A percentile compares a stretch with the other conserved stretches of the same genome.
Evolutionary conservation across 2,797 vertebrate species (phyloP).

Genomic region (Myotis vivesi): DNA sequence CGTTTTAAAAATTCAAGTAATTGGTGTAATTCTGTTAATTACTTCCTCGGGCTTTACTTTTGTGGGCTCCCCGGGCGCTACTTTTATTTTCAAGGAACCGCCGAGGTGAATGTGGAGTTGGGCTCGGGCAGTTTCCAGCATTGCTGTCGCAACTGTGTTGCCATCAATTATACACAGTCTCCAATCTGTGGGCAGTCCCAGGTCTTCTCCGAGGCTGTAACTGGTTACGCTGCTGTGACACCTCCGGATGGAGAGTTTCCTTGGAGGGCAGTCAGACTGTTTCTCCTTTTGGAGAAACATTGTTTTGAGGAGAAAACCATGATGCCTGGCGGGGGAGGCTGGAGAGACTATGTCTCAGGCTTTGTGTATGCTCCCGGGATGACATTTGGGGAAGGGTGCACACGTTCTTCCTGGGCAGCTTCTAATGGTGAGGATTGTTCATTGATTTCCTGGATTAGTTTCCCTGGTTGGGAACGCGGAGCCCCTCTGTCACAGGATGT

Average conservation of each 20-base stretch:
- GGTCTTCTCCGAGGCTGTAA: slow-evolving; percentile 33
- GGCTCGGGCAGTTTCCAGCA: slow-evolving; percentile 56
- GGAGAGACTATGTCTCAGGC: slow-evolving; percentile 50
- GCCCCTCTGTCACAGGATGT: slow-evolving; percentile 47
- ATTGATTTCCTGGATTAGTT: slow-evolving; percentile 62
- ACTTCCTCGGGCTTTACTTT: neutral
- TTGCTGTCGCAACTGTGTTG: slow-evolving; percentile 52
- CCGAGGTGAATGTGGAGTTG: slow-evolving; percentile 68
- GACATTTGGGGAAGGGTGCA: slow-evolving; percentile 56
- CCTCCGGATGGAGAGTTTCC: slow-evolving; percentile 17
- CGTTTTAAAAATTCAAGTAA: slow-evolving; percentile 31
- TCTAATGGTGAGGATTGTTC: slow-evolving; percentile 52
- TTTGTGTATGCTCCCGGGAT: slow-evolving; percentile 67
- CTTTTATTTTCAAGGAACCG: slow-evolving; percentile 66
- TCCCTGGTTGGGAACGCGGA: slow-evolving; percentile 35
- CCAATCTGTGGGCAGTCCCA: slow-evolving; percentile 53
- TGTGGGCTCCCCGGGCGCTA: slow-evolving; percentile 18
- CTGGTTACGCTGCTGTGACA: slow-evolving; percentile 45
- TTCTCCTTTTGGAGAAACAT: slow-evolving; percentile 47
- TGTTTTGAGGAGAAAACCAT: slow-evolving; percentile 53
- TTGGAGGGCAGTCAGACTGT: neutral
- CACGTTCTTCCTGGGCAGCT: slow-evolving; percentile 27
- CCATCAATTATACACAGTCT: slow-evolving; percentile 63
- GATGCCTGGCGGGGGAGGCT: neutral
- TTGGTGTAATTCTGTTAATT: slow-evolving; percentile 3